Base-by-base conservation (phyloP, 1,140 invertebrate genomes). In the Lasaia peninsularis region DNA sequence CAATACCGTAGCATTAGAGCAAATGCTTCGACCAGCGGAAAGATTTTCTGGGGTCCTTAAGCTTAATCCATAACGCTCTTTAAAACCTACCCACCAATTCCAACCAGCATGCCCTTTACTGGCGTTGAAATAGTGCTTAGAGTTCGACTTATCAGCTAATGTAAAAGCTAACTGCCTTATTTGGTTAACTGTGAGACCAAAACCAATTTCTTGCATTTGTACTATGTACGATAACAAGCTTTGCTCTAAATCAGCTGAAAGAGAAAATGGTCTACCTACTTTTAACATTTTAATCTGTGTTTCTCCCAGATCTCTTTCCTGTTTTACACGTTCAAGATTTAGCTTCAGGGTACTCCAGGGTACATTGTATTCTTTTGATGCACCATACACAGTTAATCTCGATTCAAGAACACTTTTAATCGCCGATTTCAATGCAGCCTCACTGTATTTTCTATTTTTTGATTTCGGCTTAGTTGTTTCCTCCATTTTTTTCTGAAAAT, bases 71-170 rank as follows among this genome's bases (percentile, higher is more conserved):
- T 49, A 49, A 12, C 44, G 44, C 10, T 49, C 8, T 21, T 49
- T 49, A 21, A 49, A 49, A 21, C 20, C 9, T 7, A 49, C 44
- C 44, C 44, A 49, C 44, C 44, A 49, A 10, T 49, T 24, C 44
- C 44, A 49, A 20, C 44, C 20, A 18, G 20, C 44, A 49, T 10
- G n/a, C 9, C 44, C 44, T 49, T 49, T 24, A 10, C n/a, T 21
- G 6, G 11, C 9, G 11, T 21, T 49, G 9, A 49, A 49, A 8
- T 1, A 49, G 9, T 49, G 44, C 20, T 49, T 49, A 7, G 16
- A 18, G 9, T 21, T 21, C 1, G 16, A 3, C 21, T 5, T 10
- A 5, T 49, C 7, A 6, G 44, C 44, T 8, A 49, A 21, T 8
- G 5, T 8, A 21, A 24, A 49, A 21, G 44, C 44, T 9, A 21